Evolutionary conservation across 2,113 vertebrate species (phyloP), one percentile per base, ranked within the genome.

Genomic region (Saguinus midas): DNA sequence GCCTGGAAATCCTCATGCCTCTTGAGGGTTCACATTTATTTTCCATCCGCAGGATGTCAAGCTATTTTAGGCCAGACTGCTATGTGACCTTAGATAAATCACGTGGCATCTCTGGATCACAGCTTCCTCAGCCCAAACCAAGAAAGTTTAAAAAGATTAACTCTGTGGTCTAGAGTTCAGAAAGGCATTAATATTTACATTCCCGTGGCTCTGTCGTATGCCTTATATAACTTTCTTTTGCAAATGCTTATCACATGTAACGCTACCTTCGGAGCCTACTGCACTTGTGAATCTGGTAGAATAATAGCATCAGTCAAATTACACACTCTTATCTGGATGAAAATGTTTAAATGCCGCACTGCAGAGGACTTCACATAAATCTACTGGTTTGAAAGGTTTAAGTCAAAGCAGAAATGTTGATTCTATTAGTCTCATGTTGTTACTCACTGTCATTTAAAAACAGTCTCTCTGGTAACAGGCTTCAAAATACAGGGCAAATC

Each of bases 51-150:
- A 68, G 78, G 82, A 72, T 20, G 37, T 48, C 68, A 50, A 91
- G 92, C 83, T 96, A 83, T 90, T 95, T 92, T 79, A 81, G 80
- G 87, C 32, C 29, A 76, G 84, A 68, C 17, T 72, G 68, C 45
- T 37, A 1, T 79, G 70, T 87, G 89, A 93, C 93, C 95, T 84
- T 21, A 48, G 66, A 64, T 29, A 84, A 85, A 78, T 73, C 76
- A 35, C 3, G 78, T 16, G 50, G 82, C 52, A 40, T 93, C 58
- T 82, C 35, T 37, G 92, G 43, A 43, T 7, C 16, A 72, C 75
- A 68, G 85, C 68, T 90, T 93, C 64, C 70, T 68, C 64, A 50
- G 8, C 40, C 5, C 8, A 27, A 50, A 84, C 32, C 86, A 27
- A 78, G 68, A 86, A 23, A 17, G 82, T 86, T 32, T 72, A 84